Percentiles rank a stretch among this genome's conserved stretches.
phyloP scores from a whole-genome alignment of 2,797 vertebrate species.

The Bufotes viridis region DNA sequence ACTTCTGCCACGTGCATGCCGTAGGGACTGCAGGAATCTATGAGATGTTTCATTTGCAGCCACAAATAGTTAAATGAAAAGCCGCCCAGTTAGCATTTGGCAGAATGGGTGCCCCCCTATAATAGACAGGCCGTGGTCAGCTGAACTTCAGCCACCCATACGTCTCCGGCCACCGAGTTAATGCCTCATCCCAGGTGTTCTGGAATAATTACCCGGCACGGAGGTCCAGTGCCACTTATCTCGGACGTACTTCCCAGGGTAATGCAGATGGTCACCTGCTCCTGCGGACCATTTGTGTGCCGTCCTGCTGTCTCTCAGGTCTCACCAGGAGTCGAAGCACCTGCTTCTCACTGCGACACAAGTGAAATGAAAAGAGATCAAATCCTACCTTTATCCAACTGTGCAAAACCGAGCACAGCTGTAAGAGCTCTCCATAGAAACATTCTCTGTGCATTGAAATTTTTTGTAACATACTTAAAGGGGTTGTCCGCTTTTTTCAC shows the following conservation, averaged over 20 bases:
- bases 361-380: not conserved
- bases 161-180: not conserved
- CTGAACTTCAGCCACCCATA: slow-evolving; percentile 24
- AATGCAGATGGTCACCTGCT: slow-evolving; percentile 20
- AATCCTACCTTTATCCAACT: not conserved
- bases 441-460: not conserved
- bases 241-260: not conserved
- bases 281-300: not conserved
- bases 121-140: not conserved
- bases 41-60: not conserved
- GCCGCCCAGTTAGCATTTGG: not conserved
- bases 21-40: not conserved
- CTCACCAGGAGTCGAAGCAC: not conserved
- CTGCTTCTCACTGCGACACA: slow-evolving; percentile 1
- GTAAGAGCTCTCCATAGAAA: not conserved
- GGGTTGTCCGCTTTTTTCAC: no score
- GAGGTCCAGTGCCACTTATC: not conserved
- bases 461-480: not conserved
- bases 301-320: slow-evolving; percentile 11
- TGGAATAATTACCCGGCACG: slow-evolving; percentile 23
- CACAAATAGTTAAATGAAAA: not conserved
- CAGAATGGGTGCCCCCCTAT: not conserved
- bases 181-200: slow-evolving; percentile 37
- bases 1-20: not conserved
- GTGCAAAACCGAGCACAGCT: not conserved